Evolutionary conservation across 2,113 vertebrate genomes (phyloP).

Genomic region (Donacobius atricapilla): DNA sequence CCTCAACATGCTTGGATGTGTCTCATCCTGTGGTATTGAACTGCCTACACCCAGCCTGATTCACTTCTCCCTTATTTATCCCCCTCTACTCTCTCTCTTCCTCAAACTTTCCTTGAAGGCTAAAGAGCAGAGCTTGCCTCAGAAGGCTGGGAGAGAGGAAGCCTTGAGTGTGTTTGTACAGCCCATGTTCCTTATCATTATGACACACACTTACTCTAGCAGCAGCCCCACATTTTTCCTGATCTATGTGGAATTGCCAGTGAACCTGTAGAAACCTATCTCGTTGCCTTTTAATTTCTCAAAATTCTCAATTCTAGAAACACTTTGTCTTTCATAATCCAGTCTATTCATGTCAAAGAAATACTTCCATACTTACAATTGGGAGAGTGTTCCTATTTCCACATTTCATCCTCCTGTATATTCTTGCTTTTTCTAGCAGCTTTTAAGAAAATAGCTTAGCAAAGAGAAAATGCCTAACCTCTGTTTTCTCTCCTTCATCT

Average conservation of each 20-base stretch:
- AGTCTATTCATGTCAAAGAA: fast-evolving
- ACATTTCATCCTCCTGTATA: not conserved
- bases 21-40: not conserved
- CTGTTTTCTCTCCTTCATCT: not conserved
- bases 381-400: not conserved
- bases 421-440: not conserved
- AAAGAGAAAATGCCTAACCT: not conserved
- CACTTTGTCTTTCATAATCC: not conserved
- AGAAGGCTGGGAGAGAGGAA: not conserved
- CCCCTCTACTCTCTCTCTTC: fast-evolving
- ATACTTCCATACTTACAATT: not conserved
- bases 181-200: not conserved
- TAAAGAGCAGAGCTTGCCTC: not conserved
- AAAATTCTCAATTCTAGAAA: not conserved
- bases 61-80: not conserved
- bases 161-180: fast-evolving
- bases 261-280: not conserved
- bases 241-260: fast-evolving
- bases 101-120: not conserved
- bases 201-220: fast-evolving
- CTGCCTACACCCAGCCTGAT: not conserved
- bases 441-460: not conserved
- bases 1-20: not conserved
- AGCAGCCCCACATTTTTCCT: not conserved
- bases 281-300: not conserved